phyloP scores from a whole-genome alignment of 2,888 invertebrate genomes.

The Agonopterix alstromeriana region DNA sequence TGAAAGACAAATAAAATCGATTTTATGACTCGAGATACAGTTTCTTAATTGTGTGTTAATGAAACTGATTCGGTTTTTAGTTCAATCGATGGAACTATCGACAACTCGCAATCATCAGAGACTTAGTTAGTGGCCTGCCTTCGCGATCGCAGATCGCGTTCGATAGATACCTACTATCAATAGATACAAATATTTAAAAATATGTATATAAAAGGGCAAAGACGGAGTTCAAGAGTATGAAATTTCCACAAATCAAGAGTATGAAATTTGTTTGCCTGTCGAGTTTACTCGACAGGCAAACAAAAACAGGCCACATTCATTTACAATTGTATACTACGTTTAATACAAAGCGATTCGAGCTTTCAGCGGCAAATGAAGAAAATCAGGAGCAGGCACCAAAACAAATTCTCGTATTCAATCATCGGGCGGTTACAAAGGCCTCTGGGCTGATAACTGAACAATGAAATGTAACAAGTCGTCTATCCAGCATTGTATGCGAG shows the following conservation, averaged over 20 bases:
- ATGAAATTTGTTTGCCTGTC: no score
- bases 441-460: conserved; percentile 73
- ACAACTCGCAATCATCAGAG: no score
- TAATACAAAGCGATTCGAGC: conserved; percentile 54
- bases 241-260: no score
- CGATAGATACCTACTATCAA: no score
- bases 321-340: conserved; percentile 48
- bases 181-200: no score
- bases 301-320: conserved; percentile 36
- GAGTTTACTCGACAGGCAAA: conserved; percentile 6
- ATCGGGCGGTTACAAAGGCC: conserved; percentile 71
- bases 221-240: neutral
- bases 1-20: no score
- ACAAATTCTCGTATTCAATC: conserved; percentile 77
- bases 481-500: conserved; percentile 67
- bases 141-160: no score
- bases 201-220: neutral
- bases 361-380: conserved; percentile 61
- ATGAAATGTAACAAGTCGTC: conserved; percentile 77
- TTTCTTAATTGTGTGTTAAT: no score
- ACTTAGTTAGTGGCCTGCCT: no score
- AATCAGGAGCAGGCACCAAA: conserved; percentile 70
- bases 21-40: no score
- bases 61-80: no score
- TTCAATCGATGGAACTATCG: no score